Evolutionary conservation across 2,888 invertebrate species (phyloP), one percentile per base, ranked within the genome.

Genomic region (Andrena flavipes): DNA sequence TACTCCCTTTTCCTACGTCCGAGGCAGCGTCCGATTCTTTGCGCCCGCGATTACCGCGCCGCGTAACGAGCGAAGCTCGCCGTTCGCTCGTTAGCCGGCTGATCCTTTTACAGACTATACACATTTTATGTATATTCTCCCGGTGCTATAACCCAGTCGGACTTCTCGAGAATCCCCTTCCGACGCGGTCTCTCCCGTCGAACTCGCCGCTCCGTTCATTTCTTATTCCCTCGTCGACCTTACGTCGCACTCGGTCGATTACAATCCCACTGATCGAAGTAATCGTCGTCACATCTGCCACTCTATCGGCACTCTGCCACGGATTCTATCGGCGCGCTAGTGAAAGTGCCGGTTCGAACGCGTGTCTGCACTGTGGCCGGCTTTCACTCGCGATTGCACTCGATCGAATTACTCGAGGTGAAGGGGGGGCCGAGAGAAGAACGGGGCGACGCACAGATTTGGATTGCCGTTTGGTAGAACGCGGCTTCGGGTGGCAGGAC

Each of bases 61-160:
- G 65, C 23, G 33, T 80, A 80, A 80, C 77, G 76, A 80, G 60
- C 63, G 72, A 54, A 33, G 63, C 51, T 26, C 59, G 63, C n/a
- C n/a, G 54, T 20, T 49, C 42, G 42, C 59, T 79, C 64, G 76
- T 64, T 75, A 70, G 49, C 29, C 64, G 30, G 8, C 30, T 51
- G 64, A 70, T 79, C 51, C 64, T 48, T 68, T 48, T 51, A 59
- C 56, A 60, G 64, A 76, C 42, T 42, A 16, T 42, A 76, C 49
- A 56, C 56, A 65, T 64, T 51, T 64, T 30, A 64, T 48, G 42
- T 42, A 42, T 5, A 42, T 42, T 16, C 30, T 16, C 35, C 7
- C 16, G 23, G 13, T 13, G 42, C 42, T 42, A 13, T 4, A 13
- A 42, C 42, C 42, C 42, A 42, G 42, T 16, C 42, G 5, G 42